Conservation (phyloP, 2,797 vertebrate species). For the Phoeniculus purpureus region DNA sequence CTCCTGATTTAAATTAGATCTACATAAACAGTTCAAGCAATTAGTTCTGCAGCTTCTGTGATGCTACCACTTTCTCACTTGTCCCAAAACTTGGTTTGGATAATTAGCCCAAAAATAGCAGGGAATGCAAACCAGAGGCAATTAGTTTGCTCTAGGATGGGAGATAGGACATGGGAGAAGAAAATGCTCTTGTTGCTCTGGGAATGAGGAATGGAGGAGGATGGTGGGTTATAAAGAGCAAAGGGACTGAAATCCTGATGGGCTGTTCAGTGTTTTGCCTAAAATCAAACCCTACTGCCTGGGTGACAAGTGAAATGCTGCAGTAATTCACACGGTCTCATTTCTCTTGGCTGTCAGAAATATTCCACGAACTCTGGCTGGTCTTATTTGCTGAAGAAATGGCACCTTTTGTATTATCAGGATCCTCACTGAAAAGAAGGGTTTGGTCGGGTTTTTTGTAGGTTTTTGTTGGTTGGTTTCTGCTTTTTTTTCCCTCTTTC, state of each 20-base stretch:
- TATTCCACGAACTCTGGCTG: neutral
- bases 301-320: neutral
- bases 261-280: neutral
- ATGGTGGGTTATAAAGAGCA: neutral
- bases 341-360: neutral
- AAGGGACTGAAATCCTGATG: neutral
- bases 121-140: constrained; percentile 53
- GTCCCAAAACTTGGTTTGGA: constrained; percentile 65
- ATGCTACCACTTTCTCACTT: constrained; percentile 60
- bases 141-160: neutral
- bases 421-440: neutral
- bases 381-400: neutral
- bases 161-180: constrained; percentile 39
- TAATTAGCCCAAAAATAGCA: constrained; percentile 59
- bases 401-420: neutral
- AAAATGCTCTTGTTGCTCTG: neutral
- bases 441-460: neutral
- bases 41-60: constrained; percentile 70
- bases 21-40: constrained; percentile 71
- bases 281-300: neutral
- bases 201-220: neutral
- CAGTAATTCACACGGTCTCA: too few species aligned
- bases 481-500: neutral
- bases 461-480: neutral
- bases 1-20: constrained; percentile 69